Conservation (phyloP, 2,113 vertebrate species). For the Megalops atlanticus region DNA sequence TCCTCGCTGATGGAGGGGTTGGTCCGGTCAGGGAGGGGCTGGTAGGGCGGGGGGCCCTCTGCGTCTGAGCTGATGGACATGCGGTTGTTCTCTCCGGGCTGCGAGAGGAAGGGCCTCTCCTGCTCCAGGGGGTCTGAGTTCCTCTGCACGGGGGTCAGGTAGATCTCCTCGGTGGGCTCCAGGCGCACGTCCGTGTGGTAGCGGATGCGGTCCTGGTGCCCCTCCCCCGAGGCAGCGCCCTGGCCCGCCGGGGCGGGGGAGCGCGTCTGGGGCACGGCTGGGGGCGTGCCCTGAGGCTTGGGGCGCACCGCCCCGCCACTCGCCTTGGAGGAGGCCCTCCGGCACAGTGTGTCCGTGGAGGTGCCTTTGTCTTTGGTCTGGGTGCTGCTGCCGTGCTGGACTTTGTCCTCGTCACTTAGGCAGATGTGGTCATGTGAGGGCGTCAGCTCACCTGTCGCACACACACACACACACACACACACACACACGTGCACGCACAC, state of each 20-base stretch:
- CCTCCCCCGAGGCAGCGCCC: slow-evolving; percentile 59
- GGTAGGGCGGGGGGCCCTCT: slow-evolving; percentile 81
- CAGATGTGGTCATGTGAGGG: slow-evolving; percentile 89
- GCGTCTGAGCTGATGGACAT: slow-evolving; percentile 92
- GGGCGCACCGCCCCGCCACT: slow-evolving; percentile 54
- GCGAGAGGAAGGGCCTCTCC: slow-evolving; percentile 80
- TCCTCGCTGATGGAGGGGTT: slow-evolving; percentile 89
- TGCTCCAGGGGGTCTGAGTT: slow-evolving; percentile 77
- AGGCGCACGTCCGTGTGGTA: slow-evolving; percentile 86
- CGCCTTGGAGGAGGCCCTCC: slow-evolving; percentile 77
- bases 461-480: slow-evolving; percentile 28
- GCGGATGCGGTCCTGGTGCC: slow-evolving; percentile 83
- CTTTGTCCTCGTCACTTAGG: slow-evolving; percentile 90
- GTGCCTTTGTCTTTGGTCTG: slow-evolving; percentile 95
- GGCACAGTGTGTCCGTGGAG: slow-evolving; percentile 85
- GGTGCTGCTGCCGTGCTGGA: slow-evolving; percentile 73
- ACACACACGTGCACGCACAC: slow-evolving; percentile 34
- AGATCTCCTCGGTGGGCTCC: slow-evolving; percentile 96
- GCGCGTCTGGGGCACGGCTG: slow-evolving; percentile 58
- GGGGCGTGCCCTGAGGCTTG: slow-evolving; percentile 59
- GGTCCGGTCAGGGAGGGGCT: slow-evolving; percentile 77
- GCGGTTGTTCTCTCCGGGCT: slow-evolving; percentile 81
- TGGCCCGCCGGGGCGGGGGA: slow-evolving; percentile 66
- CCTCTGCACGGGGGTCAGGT: slow-evolving; percentile 89
- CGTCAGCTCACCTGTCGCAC: slow-evolving; percentile 79